Conservation (phyloP, 2,113 vertebrate genomes). For the Eptesicus fuscus region DNA sequence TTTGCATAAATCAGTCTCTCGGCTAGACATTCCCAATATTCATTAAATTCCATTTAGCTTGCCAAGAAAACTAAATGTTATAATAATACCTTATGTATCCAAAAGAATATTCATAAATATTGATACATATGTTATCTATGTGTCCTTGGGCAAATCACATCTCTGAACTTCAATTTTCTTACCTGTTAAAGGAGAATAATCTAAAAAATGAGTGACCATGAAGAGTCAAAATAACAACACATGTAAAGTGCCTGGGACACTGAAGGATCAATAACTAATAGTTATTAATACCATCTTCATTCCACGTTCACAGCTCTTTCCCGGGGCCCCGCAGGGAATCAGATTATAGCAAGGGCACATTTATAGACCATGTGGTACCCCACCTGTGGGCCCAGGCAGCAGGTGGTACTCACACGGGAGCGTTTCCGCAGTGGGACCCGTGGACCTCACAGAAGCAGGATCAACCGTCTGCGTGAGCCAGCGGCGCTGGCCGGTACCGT, state of each 20-base stretch:
- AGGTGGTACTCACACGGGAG: not conserved
- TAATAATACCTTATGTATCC: not conserved
- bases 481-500: fast-evolving
- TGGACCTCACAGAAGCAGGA: not conserved
- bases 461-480: fast-evolving
- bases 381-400: fast-evolving
- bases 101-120: not conserved
- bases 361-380: not conserved
- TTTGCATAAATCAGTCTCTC: not conserved
- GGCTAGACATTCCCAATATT: not conserved
- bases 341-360: not conserved
- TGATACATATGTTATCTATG: not conserved
- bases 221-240: not conserved
- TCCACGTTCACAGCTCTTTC: not conserved
- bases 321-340: not conserved
- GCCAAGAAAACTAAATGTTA: not conserved
- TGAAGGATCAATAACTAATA: not conserved
- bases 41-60: not conserved
- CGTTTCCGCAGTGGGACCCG: fast-evolving
- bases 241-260: not conserved
- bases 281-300: not conserved
- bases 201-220: not conserved
- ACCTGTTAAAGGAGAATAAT: not conserved
- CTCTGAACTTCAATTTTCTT: not conserved
- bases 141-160: not conserved